Percentiles rank a stretch among this genome's conserved stretches.
These are phyloP conservation scores for Poecilia velifera DNA, from an alignment of 2,797 vertebrate species.

Conservation along the genomic window DNA sequence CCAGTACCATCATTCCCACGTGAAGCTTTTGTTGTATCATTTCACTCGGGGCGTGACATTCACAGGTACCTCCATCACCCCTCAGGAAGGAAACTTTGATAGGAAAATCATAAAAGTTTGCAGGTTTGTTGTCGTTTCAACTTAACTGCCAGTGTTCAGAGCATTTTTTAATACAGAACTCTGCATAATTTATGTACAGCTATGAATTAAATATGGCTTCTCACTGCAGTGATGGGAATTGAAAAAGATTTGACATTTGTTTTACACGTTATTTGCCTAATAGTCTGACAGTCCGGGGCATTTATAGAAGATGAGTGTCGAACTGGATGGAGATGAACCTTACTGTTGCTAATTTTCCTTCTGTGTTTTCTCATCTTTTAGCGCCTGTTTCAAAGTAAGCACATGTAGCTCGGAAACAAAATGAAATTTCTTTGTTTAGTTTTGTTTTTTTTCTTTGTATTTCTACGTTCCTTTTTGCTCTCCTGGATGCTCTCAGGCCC, in stretches of 20 bases:
- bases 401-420: constrained; percentile 41
- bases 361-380: constrained; percentile 12
- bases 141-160: constrained; percentile 8
- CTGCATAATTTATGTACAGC: constrained; percentile 46
- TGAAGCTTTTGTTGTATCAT: constrained; percentile 40
- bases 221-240: constrained; percentile 23
- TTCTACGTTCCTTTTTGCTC: constrained; percentile 41
- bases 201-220: constrained; percentile 62
- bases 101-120: constrained; percentile 14
- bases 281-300: constrained; percentile 7
- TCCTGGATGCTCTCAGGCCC: constrained; percentile 8
- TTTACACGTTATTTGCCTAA: constrained; percentile 45
- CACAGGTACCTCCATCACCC: constrained; percentile 22
- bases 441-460: constrained; percentile 1
- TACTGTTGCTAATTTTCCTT: constrained; percentile 38
- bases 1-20: constrained; percentile 64
- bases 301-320: constrained; percentile 44
- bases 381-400: constrained; percentile 41
- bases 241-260: constrained; percentile 40
- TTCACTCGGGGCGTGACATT: constrained; percentile 33
- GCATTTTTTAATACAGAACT: constrained; percentile 25
- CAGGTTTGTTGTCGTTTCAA: constrained; percentile 37
- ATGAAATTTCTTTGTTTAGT: not conserved
- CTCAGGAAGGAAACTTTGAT: not conserved
- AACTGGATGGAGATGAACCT: constrained; percentile 45